Evolutionary conservation across 2,888 invertebrate genomes (phyloP), one percentile per base, ranked within the genome.

Genomic region (Leptinotarsa juncta): DNA sequence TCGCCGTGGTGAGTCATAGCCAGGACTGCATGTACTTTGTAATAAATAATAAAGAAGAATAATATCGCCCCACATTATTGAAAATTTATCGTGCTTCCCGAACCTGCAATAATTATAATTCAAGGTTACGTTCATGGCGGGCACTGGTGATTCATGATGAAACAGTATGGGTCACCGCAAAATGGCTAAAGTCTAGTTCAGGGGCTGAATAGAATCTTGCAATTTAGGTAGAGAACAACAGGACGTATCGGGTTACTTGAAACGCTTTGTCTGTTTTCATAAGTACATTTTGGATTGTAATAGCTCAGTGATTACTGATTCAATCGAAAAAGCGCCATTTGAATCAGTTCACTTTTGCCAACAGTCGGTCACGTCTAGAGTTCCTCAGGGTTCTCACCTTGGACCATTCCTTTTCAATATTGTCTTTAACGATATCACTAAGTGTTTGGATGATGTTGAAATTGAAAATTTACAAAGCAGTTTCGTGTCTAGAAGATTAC

Each of bases 21-120:
- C 62, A 42, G 18, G 15, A 14, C 62, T 62, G 7, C 62, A 32
- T 42, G 62, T n/a, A 62, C 62, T 62, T 16, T 48, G 32, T 57
- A 53, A 74, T 71, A 74, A 74, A 74, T 74, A 71, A 74, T 74
- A 69, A 71, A 74, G 68, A 67, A 55, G 71, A 74, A 70, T 70
- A 74, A 75, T 74, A 74, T 72, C 69, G 71, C 71, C 70, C 60
- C 48, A 75, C 75, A 57, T 75, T 75, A 75, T 75, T 66, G 72
- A 72, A 70, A 72, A 75, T 75, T 75, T 75, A 75, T 75, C 66
- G 72, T 72, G 65, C 50, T 72, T 60, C 65, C 55, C 70, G 42
- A 73, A 73, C 65, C 66, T 73, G 73, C 70, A 70, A 75, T 72
- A 72, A 75, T 75, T 75, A 66, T 60, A 75, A 72, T 75, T 72